Evolutionary conservation across 2,888 invertebrate species (phyloP).

Genomic region (Achlya flavicornis): DNA sequence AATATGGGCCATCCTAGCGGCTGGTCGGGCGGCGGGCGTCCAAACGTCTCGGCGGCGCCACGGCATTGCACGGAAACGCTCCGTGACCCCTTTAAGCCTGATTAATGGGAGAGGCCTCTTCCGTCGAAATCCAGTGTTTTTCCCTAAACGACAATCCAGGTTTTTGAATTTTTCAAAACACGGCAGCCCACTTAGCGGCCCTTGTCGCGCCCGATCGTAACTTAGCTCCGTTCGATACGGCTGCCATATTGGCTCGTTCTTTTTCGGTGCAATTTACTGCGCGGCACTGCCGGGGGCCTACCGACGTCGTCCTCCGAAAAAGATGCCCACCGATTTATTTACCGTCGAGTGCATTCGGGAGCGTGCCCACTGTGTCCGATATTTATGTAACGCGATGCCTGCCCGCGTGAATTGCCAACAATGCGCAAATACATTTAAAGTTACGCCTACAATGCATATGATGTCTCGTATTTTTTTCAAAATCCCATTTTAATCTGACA

Average conservation of each 20-base stretch:
- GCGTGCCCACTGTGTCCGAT: constrained; percentile 70
- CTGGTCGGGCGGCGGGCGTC: constrained; percentile 35
- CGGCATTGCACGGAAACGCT: constrained; percentile 48
- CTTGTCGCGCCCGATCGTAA: constrained; percentile 73
- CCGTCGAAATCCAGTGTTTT: constrained; percentile 57
- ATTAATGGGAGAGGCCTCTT: constrained; percentile 62
- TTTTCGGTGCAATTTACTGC: constrained; percentile 79
- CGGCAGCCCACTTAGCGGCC: constrained; percentile 80
- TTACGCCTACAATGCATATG: constrained; percentile 65
- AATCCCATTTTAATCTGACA: constrained; percentile 65
- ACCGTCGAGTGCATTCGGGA: constrained; percentile 70
- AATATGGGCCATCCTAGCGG: constrained; percentile 25
- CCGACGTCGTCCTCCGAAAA: constrained; percentile 61
- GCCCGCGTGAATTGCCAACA: constrained; percentile 68
- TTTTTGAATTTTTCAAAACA: constrained; percentile 77
- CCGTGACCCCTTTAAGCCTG: constrained; percentile 66
- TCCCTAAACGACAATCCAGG: constrained; percentile 57
- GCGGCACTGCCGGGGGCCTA: constrained; percentile 66
- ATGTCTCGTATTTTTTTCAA: constrained; percentile 69
- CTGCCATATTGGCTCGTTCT: constrained; percentile 74
- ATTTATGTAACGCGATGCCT: constrained; percentile 71
- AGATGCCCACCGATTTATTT: constrained; percentile 72
- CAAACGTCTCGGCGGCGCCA: constrained; percentile 50
- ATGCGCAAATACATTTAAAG: constrained; percentile 74
- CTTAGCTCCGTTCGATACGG: constrained; percentile 74